Conservation (phyloP, 2,113 vertebrate species). For the Leucoraja erinaceus region DNA sequence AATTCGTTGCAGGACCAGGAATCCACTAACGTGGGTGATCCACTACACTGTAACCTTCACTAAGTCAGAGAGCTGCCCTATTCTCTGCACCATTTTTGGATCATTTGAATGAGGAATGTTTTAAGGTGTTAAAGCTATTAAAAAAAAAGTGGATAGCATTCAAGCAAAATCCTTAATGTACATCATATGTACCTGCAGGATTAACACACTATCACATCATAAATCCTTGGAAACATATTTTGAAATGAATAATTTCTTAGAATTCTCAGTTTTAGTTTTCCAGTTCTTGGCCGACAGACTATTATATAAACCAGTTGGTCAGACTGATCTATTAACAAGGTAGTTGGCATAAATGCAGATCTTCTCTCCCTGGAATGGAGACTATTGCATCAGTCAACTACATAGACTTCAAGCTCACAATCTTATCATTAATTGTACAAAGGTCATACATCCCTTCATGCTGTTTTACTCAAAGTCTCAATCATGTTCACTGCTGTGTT, state of each 20-base stretch:
- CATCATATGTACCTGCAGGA: too few species aligned
- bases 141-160: background rate
- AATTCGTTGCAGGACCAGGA: background rate
- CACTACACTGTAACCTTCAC: background rate
- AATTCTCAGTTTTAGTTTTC: background rate
- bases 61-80: background rate
- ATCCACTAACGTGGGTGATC: background rate
- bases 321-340: background rate
- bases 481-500: background rate
- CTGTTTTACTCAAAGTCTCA: background rate
- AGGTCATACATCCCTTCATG: background rate
- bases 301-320: background rate
- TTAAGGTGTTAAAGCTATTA: background rate
- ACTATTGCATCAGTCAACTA: background rate
- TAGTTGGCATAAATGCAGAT: background rate
- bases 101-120: background rate
- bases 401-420: background rate
- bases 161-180: background rate
- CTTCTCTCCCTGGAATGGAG: background rate
- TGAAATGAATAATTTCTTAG: background rate
- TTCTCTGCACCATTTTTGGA: background rate
- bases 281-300: background rate
- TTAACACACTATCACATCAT: too few species aligned
- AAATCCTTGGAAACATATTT: too few species aligned
- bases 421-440: background rate